Evolutionary conservation across 2,888 invertebrate species (phyloP).

Genomic region (Bursaphelenchus okinawaensis): DNA sequence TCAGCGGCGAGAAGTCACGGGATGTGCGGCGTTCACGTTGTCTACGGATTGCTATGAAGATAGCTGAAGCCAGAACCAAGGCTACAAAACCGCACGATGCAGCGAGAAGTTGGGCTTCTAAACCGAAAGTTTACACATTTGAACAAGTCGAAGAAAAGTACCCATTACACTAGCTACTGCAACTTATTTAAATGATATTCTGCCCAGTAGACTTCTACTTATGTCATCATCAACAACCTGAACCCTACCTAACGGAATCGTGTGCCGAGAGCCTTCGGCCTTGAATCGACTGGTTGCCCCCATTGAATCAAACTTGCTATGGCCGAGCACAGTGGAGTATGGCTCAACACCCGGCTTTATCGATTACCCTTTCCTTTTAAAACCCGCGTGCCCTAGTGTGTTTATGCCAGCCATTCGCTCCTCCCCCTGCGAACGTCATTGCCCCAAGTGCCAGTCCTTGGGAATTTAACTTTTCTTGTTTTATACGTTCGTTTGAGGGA

Average conservation of each 20-base stretch:
- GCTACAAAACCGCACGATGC: conserved; percentile 41
- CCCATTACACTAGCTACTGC: too few species aligned
- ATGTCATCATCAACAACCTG: too few species aligned
- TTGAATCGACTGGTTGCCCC: background rate
- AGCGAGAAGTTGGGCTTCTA: conserved; percentile 47
- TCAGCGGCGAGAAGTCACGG: conserved; percentile 32
- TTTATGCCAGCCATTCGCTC: background rate
- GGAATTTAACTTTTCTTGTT: too few species aligned
- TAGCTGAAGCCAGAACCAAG: conserved; percentile 38
- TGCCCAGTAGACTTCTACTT: too few species aligned
- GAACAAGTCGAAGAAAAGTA: too few species aligned
- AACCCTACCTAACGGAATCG: background rate
- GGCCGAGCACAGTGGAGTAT: background rate
- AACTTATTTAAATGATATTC: too few species aligned
- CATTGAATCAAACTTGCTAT: too few species aligned
- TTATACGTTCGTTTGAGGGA: too few species aligned
- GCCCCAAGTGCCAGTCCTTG: too few species aligned
- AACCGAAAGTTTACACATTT: conserved; percentile 17
- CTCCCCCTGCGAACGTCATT: background rate
- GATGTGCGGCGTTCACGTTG: conserved; percentile 29
- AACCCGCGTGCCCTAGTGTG: background rate
- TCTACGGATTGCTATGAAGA: conserved; percentile 38
- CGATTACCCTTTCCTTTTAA: background rate
- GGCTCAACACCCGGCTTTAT: background rate
- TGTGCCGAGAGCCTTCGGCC: background rate